phyloP scores from a whole-genome alignment of 2,888 invertebrate genomes.

The Tortricodes alternella region DNA sequence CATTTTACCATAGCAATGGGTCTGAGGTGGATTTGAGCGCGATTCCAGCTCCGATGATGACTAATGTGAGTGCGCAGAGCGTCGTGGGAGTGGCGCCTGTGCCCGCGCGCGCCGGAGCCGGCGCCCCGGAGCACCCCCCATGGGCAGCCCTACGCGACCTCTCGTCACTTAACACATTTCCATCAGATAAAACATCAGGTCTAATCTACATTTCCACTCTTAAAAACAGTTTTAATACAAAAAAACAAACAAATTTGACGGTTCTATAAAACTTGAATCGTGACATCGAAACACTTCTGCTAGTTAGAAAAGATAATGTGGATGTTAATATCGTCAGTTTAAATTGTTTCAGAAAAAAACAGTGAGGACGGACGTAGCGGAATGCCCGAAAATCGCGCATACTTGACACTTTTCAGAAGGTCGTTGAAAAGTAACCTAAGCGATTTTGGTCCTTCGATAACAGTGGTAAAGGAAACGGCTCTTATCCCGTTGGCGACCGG shows the following conservation, averaged over 20 bases:
- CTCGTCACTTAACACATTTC: not conserved
- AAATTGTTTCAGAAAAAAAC: too few species aligned
- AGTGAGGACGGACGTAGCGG: not conserved
- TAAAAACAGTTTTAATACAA: too few species aligned
- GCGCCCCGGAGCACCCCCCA: constrained; percentile 31
- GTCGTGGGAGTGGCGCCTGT: constrained; percentile 59
- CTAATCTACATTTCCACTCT: too few species aligned
- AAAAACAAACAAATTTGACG: too few species aligned
- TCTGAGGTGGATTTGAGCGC: constrained; percentile 55
- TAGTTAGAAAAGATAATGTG: not conserved
- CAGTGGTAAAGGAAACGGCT: constrained; percentile 54
- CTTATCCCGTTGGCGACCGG: constrained; percentile 57
- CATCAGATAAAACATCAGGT: constrained; percentile 11
- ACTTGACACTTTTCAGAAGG: constrained; percentile 24
- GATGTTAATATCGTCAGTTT: too few species aligned
- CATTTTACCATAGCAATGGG: constrained; percentile 64
- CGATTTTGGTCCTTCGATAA: constrained; percentile 40
- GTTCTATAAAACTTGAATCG: not conserved
- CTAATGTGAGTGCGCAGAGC: constrained; percentile 68
- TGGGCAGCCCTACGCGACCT: constrained; percentile 39
- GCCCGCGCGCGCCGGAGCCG: constrained; percentile 4
- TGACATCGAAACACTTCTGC: not conserved
- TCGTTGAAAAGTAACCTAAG: constrained; percentile 40
- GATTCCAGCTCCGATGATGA: constrained; percentile 57
- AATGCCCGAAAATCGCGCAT: not conserved